Percentiles rank a stretch among this genome's conserved stretches.
These are phyloP conservation scores for Mormyrus hasselquistii DNA, from an alignment of 2,797 vertebrate genomes.

Conservation along the genomic window DNA sequence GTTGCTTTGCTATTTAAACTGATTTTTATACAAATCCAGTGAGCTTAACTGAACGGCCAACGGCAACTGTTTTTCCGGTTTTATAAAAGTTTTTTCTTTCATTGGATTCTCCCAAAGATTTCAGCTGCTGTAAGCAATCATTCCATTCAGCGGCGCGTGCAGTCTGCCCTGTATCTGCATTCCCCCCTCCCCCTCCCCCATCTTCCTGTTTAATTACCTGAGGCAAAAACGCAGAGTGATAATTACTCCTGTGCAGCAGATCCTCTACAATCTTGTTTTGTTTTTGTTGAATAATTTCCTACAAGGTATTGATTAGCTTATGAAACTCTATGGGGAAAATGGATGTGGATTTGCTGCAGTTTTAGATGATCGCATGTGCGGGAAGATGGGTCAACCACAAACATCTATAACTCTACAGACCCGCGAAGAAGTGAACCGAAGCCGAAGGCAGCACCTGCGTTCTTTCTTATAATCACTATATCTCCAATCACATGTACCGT, in stretches of 20 bases:
- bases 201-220: constrained; percentile 47
- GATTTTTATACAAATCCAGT: constrained; percentile 62
- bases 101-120: constrained; percentile 17
- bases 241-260: constrained; percentile 38
- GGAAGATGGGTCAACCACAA: background rate
- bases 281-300: constrained; percentile 47
- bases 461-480: background rate
- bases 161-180: background rate
- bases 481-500: background rate
- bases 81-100: background rate
- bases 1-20: constrained; percentile 54
- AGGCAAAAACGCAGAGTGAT: constrained; percentile 47
- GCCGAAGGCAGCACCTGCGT: background rate
- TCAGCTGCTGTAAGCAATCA: background rate
- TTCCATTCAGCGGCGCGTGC: background rate
- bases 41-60: background rate
- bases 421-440: background rate
- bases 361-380: constrained; percentile 44
- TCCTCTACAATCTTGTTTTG: constrained; percentile 34
- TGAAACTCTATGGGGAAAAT: constrained; percentile 42
- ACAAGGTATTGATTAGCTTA: constrained; percentile 59
- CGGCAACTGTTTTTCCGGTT: background rate
- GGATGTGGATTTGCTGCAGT: constrained; percentile 52
- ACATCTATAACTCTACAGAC: background rate
- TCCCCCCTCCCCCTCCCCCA: constrained; percentile 18